Evolutionary conservation across 2,888 invertebrate genomes (phyloP), one percentile per base, ranked within the genome.

Genomic region (Ochropleura plecta): DNA sequence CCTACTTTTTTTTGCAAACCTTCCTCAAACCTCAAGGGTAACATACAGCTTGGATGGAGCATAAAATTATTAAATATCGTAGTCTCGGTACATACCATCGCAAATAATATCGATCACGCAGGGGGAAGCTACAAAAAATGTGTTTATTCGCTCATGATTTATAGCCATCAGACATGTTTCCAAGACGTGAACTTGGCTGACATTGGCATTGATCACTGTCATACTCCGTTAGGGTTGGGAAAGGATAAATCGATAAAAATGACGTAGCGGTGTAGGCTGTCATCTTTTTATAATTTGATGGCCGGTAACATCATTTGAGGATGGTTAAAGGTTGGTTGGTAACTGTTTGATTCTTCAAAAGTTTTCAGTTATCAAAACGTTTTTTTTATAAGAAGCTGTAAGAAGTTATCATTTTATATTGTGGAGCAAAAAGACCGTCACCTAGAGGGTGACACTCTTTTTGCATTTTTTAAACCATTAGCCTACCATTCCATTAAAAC

Each of bases 61-160:
- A 14, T 63, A 75, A 44, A 77, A 60, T 67, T 69, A 71, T 72
- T 72, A 72, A 62, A 72, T 72, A 55, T 76, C 77, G 69, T n/a
- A 20, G 57, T 73, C 44, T 69, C 42, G 55, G 73, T 67, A 85
- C 81, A 82, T 78, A 76, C 81, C 83, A 69, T 79, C 64, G 78
- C 79, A 78, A 82, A 74, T 72, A 70, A 74, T 87, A 90, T 89
- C 86, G 86, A 90, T 90, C 90, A 88, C 82, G 76, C 74, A 64
- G 78, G 82, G 82, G 88, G 89, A 90, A 91, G 88, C 82, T 79
- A 87, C 85, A 77, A 82, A 87, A 30, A 91, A 89, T 89, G 89
- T 89, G 88, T 92, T 91, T 90, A 88, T 89, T 87, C 88, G 78
- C 83, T 81, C 85, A 88, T 92, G 92, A 92, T 92, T 88, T 90